Percentiles rank a stretch among this genome's conserved stretches.
Conservation (phyloP, 2,888 invertebrate species). For the Scotopteryx bipunctaria region DNA sequence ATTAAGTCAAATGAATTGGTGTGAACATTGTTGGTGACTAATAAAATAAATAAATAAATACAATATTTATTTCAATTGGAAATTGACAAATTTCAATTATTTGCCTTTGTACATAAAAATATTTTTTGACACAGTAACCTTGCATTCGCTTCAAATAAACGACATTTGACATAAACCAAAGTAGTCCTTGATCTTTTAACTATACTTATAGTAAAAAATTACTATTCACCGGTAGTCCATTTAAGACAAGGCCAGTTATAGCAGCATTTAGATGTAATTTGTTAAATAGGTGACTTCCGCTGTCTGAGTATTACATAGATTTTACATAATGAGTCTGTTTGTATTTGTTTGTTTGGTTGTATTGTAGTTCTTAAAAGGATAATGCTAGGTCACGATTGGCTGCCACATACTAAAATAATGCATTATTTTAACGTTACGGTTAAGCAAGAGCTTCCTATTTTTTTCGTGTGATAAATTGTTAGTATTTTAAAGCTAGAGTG, state of each 20-base stretch:
- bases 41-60: too few species aligned
- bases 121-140: not conserved
- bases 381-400: constrained; percentile 9
- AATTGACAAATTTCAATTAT: too few species aligned
- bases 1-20: too few species aligned
- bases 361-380: constrained; percentile 1
- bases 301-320: constrained; percentile 23
- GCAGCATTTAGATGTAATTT: constrained; percentile 36
- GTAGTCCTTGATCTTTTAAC: constrained; percentile 32
- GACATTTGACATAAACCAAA: constrained; percentile 8
- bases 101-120: too few species aligned
- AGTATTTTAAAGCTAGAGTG: too few species aligned
- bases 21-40: too few species aligned
- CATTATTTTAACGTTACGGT: too few species aligned
- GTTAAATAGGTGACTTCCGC: constrained; percentile 35
- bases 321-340: constrained; percentile 19
- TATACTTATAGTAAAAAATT: constrained; percentile 19
- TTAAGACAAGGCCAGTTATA: constrained; percentile 23
- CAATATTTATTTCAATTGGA: too few species aligned
- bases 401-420: not conserved
- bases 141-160: not conserved
- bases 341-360: not conserved
- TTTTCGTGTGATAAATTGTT: too few species aligned
- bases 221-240: constrained; percentile 14
- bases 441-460: too few species aligned